Evolutionary conservation across 2,113 vertebrate genomes (phyloP), one percentile per base, ranked within the genome.

Genomic region (Piliocolobus tephrosceles): DNA sequence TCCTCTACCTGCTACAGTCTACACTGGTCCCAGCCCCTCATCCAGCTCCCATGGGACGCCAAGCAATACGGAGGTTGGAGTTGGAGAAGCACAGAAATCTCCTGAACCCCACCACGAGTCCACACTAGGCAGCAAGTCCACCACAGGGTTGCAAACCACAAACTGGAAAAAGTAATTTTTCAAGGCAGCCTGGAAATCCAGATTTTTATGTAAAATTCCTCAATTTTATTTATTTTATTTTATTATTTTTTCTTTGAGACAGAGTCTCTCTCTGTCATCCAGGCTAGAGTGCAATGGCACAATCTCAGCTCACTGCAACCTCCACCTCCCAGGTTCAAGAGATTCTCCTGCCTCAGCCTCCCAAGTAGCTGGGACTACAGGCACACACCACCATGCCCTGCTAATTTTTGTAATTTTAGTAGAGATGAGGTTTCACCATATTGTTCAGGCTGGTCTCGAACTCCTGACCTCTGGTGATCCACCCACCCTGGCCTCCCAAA

Each of bases 61-160:
- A 8, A 14, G 55, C 45, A 4, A n/a, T 11, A 2, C 0, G 20
- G 4, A 38, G 14, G 14, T 14, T 13, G 27, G 27, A 64, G 61
- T 32, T 8, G 4, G 1, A 66, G 14, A 38, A 79, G 17, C 38
- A 20, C 3, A 47, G 4, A 87, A 57, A 40, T 0, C 66, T 11
- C 38, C 38, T 0, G 38, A 2, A 30, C 8, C 27, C 17, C 55
- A 25, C 23, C 10, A 6, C 0, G 0, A 20, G 23, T 38, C 23
- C 6, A 5, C 20, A 10, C 8, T 0, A 8, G 0, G 9, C 0
- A 0, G 2, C 0, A 0, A 4, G 0, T 4, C 11, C 0, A 0
- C 40, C 2, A 5, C 8, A 7, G 1, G 8, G 1, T 10, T 2
- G 0, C 6, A 13, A 55, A 4, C 6, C 3, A 0, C 70, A n/a